Evolutionary conservation across 2,888 invertebrate species (phyloP).

Genomic region (Eumacrocentrus americanus): DNA sequence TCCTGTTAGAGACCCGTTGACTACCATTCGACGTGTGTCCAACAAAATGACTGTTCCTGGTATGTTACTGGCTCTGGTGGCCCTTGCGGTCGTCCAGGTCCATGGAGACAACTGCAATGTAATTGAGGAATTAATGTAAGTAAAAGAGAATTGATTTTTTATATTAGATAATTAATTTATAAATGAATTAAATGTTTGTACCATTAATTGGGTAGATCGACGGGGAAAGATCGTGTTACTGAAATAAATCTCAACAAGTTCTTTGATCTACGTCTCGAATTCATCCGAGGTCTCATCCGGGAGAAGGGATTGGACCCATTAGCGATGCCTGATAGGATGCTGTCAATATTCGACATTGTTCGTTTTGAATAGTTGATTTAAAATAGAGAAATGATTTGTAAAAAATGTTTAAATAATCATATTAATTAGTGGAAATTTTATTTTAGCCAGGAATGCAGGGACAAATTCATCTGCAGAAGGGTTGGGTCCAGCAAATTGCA

Average conservation of each 20-base stretch:
- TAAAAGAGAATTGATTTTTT: not conserved
- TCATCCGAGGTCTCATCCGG: conserved; percentile 28
- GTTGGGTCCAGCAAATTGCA: conserved; percentile 45
- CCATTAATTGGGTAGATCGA: conserved; percentile 1
- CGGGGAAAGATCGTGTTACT: not conserved
- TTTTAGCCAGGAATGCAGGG: conserved; percentile 39
- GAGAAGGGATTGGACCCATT: conserved; percentile 43
- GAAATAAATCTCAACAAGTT: conserved; percentile 34
- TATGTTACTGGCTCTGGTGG: conserved; percentile 11
- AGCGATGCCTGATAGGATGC: conserved; percentile 33
- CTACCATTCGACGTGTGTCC: too few species aligned
- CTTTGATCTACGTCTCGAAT: conserved; percentile 39
- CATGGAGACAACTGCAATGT: not conserved
- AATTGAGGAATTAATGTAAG: not conserved
- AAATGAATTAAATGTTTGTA: not conserved
- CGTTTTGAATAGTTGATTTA: too few species aligned
- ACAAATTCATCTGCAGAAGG: conserved; percentile 38
- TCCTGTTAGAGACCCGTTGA: not conserved
- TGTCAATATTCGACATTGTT: conserved; percentile 38
- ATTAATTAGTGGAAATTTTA: not conserved
- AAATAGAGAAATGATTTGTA: not conserved
- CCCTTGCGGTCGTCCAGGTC: conserved; percentile 18
- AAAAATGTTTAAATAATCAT: not conserved
- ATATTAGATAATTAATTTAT: not conserved
- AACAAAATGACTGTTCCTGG: not conserved